Base-by-base conservation (phyloP, 2,797 vertebrate genomes). In the Rhynchonycteris naso region DNA sequence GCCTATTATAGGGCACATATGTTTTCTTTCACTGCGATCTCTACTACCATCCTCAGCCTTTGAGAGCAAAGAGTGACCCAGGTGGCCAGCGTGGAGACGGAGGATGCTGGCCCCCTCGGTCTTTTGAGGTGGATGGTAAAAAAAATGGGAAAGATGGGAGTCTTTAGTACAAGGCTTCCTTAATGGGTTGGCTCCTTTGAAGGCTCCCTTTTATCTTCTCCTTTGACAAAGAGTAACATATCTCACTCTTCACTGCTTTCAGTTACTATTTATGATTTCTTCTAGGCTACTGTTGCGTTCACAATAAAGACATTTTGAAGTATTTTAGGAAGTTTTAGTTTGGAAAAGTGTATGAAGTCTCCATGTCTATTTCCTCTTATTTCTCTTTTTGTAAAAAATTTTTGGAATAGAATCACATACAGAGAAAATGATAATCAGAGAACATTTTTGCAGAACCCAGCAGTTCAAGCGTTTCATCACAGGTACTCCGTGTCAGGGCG, bases 371-470 rank as follows among this genome's bases (percentile, higher is more conserved):
- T 75, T 93, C 13, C 13, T 88, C 4, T 22, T 78, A 59, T 68
- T 91, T 82, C 13, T 88, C 19, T 24, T n/a, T 89, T 71, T 66
- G 78, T 63, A 74, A 68, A 91, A 71, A 82, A 22, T 35, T 65
- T 75, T 65, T 75, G 47, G 35, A 81, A 26, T 91, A 47, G 43
- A 87, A 61, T 91, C 76, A 33, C 26, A 61, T 65, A 38, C 54
- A 47, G 19, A 84, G 90, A 89, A 94, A 94, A 35, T 90, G 4
- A 35, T 90, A 35, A 79, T 83, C 24, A 88, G 38, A 21, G 65
- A 21, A 21, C 3, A 16, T 79, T 90, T 86, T 94, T 75, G 15
- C 26, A 61, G 52, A 90, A 78, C 18, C 24, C 18, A 63, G 22
- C 35, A 43, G 11, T 88, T 30, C 8, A 52, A 54, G 21, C n/a